Evolutionary conservation across 2,113 vertebrate genomes (phyloP).

Genomic region (Eulemur rufifrons): DNA sequence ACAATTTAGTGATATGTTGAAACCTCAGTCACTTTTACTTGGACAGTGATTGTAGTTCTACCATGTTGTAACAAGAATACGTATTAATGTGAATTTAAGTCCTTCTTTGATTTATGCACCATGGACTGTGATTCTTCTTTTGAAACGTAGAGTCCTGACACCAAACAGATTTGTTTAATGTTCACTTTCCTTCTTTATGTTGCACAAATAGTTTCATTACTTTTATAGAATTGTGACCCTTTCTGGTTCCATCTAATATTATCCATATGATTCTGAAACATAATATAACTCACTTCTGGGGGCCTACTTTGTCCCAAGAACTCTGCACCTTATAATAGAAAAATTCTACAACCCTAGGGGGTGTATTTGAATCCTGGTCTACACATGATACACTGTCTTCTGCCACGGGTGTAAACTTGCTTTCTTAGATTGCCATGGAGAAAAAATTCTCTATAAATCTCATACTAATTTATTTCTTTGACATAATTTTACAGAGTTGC

Average conservation of each 20-base stretch:
- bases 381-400: background rate
- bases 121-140: background rate
- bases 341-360: background rate
- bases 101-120: background rate
- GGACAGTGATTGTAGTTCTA: background rate
- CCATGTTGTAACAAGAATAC: background rate
- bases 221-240: background rate
- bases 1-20: background rate
- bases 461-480: background rate
- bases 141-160: background rate
- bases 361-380: background rate
- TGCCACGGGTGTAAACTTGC: background rate
- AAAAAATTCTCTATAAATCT: background rate
- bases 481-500: background rate
- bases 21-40: slow-evolving; percentile 32
- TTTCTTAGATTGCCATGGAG: background rate
- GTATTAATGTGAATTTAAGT: background rate
- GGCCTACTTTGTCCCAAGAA: background rate
- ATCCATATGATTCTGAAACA: background rate
- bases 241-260: background rate
- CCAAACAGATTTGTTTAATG: background rate
- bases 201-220: slow-evolving; percentile 6
- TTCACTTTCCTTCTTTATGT: slow-evolving; percentile 5
- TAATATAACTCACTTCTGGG: background rate
- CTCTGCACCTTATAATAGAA: background rate